A percentile compares a stretch with the other conserved stretches of the same genome.
Conservation (phyloP, 2,113 vertebrate species). For the rat (Rattus norvegicus) region DNA sequence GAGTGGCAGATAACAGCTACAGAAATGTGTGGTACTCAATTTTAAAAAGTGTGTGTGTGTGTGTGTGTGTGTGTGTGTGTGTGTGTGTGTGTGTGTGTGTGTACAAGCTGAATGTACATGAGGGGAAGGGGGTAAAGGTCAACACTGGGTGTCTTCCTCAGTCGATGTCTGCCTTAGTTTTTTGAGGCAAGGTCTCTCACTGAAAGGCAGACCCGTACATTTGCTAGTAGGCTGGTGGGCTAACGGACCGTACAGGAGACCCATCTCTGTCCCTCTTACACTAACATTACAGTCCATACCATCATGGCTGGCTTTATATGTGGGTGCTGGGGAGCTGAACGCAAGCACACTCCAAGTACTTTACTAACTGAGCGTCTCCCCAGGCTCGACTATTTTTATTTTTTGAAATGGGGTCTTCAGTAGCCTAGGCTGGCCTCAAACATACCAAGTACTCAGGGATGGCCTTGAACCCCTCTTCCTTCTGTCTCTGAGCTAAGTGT, state of each 20-base stretch:
- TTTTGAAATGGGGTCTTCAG: not conserved
- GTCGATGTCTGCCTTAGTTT: not conserved
- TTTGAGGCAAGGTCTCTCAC: not conserved
- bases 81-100: too few species aligned
- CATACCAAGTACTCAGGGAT: not conserved
- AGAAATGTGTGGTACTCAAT: not conserved
- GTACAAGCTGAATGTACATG: not conserved
- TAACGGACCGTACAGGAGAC: not conserved
- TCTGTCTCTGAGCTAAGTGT: not conserved
- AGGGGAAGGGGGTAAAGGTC: not conserved
- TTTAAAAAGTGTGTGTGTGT: not conserved
- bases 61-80: too few species aligned
- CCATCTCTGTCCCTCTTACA: not conserved
- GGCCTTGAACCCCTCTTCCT: not conserved
- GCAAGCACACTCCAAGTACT: accelerated
- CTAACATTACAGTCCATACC: not conserved
- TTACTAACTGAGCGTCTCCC: not conserved
- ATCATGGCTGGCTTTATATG: not conserved
- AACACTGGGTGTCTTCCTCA: not conserved
- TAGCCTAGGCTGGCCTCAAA: not conserved
- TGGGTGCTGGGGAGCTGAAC: not conserved
- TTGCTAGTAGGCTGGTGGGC: not conserved
- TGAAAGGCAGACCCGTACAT: not conserved
- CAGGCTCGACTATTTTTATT: not conserved
- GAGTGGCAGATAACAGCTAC: not conserved